Evolutionary conservation across 1,140 invertebrate genomes (phyloP), one percentile per base, ranked within the genome.

Genomic region (Uloborus diversus): DNA sequence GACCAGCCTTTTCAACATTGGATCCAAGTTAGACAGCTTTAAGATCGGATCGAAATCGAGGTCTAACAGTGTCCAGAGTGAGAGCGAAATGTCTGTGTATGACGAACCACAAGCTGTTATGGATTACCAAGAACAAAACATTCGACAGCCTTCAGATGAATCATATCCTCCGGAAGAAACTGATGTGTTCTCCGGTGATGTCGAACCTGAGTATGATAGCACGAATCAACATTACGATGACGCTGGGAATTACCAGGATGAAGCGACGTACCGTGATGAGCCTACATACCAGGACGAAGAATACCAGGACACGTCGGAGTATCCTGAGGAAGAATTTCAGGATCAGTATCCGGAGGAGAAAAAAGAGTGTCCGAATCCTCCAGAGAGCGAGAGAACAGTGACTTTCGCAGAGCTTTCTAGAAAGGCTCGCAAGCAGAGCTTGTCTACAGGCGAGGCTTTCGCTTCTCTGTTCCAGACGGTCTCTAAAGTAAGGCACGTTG

Each of bases 21-120:
- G 80, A 28, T 61, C 68, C 1, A 73, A 53, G 17, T 27, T 81
- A 13, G 81, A 81, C 20, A 78, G 47, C 23, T 79, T 81, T 13
- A 78, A 79, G 53, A 47, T 80, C 7, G 37, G 49, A 13, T 64
- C 62, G 2, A 78, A 79, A 37, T 56, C 65, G 9, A 30, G 81
- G 33, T 81, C 81, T 5, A 32, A 78, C 33, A 81, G 81, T 42
- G 81, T 81, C 7, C 57, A 78, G 42, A 81, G 80, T 23, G 80
- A 81, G 42, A 71, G 81, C 20, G 81, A 62, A 20, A 37, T 78
- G 42, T 65, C 70, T 11, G 32, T 79, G 20, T 64, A 70, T 35
- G 70, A 75, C 1, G 69, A 69, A 30, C 66, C 76, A 14, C 76
- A 65, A 35, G 51, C 49, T 42, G 76, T 47, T 13, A 23, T 68